A percentile compares a stretch with the other conserved stretches of the same genome.
These are phyloP conservation scores for Diplogasteroides magnus DNA, from an alignment of 1,140 invertebrate species.

Conservation along the genomic window DNA sequence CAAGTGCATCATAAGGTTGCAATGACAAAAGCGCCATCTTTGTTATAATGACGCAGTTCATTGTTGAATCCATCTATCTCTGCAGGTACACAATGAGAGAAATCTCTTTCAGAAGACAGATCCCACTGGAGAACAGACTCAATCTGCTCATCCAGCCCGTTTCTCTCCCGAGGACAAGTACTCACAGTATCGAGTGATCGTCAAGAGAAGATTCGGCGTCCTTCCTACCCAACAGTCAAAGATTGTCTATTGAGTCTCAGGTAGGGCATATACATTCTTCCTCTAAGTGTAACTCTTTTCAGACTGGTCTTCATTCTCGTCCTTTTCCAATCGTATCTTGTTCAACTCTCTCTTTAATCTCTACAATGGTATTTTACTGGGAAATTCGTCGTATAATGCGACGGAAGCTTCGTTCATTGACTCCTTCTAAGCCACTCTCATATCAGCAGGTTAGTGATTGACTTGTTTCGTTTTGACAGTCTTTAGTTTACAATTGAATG, in stretches of 20 bases:
- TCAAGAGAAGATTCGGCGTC: slow-evolving; percentile 83
- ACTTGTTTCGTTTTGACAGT: background rate
- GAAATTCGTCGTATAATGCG: slow-evolving; percentile 35
- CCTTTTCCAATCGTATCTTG: background rate
- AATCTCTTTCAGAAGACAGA: slow-evolving; percentile 67
- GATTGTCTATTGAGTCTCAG: slow-evolving; percentile 63
- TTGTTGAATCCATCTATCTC: background rate
- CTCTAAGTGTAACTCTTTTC: background rate
- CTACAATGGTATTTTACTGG: slow-evolving; percentile 34
- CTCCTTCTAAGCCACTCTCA: slow-evolving; percentile 17
- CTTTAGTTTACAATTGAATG: background rate
- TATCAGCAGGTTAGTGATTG: slow-evolving; percentile 20
- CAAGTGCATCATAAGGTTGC: too few species aligned
- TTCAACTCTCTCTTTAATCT: slow-evolving; percentile 11
- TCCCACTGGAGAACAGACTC: slow-evolving; percentile 71
- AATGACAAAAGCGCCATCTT: background rate
- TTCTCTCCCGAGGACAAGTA: slow-evolving; percentile 94
- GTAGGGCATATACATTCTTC: background rate
- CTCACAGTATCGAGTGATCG: slow-evolving; percentile 78
- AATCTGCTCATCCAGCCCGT: slow-evolving; percentile 84
- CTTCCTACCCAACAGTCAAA: slow-evolving; percentile 78
- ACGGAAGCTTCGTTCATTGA: slow-evolving; percentile 31
- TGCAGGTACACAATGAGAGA: slow-evolving; percentile 16
- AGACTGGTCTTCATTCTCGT: slow-evolving; percentile 1
- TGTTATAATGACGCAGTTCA: background rate